A percentile compares a stretch with the other conserved stretches of the same genome.
Evolutionary conservation across 2,888 invertebrate species (phyloP).

Genomic region (Calephelis perditalis): DNA sequence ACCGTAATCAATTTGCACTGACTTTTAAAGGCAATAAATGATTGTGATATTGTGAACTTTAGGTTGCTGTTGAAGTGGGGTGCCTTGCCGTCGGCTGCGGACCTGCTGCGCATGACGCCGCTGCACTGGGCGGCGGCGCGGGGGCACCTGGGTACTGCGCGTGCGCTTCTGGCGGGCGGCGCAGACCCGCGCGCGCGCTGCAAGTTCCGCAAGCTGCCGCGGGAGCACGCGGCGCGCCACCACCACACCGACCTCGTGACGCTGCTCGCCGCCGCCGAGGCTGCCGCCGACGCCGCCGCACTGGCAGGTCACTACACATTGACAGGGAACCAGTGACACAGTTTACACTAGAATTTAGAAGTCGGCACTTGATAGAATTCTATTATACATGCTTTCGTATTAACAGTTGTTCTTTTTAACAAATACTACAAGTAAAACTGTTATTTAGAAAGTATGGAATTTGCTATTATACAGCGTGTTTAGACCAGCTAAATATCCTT

Average conservation of each 20-base stretch:
- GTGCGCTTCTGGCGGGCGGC: constrained; percentile 83
- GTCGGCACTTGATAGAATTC: no score
- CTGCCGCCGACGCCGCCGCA: constrained; percentile 13
- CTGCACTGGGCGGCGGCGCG: constrained; percentile 96
- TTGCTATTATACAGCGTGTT: no score
- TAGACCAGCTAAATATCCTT: no score
- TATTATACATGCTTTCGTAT: no score
- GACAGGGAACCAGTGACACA: neutral
- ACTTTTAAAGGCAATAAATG: neutral
- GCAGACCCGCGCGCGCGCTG: constrained; percentile 79
- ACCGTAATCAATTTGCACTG: no score
- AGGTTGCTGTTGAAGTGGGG: constrained; percentile 80
- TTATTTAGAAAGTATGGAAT: no score
- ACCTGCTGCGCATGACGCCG: constrained; percentile 84
- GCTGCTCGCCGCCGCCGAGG: constrained; percentile 35
- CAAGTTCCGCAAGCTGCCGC: constrained; percentile 59
- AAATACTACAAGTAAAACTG: no score
- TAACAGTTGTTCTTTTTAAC: no score
- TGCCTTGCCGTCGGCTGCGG: constrained; percentile 40
- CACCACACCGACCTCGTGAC: constrained; percentile 29
- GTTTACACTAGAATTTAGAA: no score
- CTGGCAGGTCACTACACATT: neutral
- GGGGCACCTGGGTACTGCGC: constrained; percentile 80
- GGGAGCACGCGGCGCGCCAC: constrained; percentile 36
- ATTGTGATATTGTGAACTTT: constrained; percentile 46